A percentile compares a stretch with the other conserved stretches of the same genome.
Conservation (phyloP, 2,888 invertebrate species). For the Athalia cordata region DNA sequence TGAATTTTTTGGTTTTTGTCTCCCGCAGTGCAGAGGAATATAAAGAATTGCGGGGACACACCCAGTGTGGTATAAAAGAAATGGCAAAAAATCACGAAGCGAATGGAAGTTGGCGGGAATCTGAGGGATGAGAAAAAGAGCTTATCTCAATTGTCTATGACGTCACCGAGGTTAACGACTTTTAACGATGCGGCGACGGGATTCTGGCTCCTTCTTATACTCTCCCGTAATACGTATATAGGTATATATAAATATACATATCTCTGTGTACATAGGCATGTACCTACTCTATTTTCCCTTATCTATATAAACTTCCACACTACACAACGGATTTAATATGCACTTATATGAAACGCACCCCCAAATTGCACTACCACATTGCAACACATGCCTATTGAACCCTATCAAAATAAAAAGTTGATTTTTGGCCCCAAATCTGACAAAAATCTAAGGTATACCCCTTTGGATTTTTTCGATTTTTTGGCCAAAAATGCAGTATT, state of each 20-base stretch:
- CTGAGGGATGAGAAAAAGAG: slow-evolving; percentile 18
- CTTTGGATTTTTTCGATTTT: too few relatives aligned
- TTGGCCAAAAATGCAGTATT: too few relatives aligned
- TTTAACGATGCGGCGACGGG: slow-evolving; percentile 38
- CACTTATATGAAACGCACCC: slow-evolving; percentile 20
- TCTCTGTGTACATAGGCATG: too few relatives aligned
- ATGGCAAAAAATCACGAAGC: too few relatives aligned
- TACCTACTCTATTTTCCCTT: neutral
- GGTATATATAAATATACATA: too few relatives aligned
- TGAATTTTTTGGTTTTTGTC: too few relatives aligned
- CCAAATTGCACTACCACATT: neutral
- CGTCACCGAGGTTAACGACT: slow-evolving; percentile 41
- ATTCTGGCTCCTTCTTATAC: slow-evolving; percentile 19
- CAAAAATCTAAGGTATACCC: too few relatives aligned
- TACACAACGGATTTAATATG: slow-evolving; percentile 28
- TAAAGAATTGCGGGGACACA: neutral
- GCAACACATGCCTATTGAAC: too few relatives aligned
- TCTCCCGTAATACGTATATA: slow-evolving; percentile 1
- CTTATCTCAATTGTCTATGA: slow-evolving; percentile 41
- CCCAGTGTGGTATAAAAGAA: too few relatives aligned
- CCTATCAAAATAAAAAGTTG: too few relatives aligned
- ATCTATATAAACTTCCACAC: neutral
- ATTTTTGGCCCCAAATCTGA: too few relatives aligned
- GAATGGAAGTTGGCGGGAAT: too few relatives aligned
- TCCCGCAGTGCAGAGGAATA: neutral